A percentile compares a stretch with the other conserved stretches of the same genome.
phyloP scores from a whole-genome alignment of 2,888 invertebrate genomes.

The Apotomis capreana region DNA sequence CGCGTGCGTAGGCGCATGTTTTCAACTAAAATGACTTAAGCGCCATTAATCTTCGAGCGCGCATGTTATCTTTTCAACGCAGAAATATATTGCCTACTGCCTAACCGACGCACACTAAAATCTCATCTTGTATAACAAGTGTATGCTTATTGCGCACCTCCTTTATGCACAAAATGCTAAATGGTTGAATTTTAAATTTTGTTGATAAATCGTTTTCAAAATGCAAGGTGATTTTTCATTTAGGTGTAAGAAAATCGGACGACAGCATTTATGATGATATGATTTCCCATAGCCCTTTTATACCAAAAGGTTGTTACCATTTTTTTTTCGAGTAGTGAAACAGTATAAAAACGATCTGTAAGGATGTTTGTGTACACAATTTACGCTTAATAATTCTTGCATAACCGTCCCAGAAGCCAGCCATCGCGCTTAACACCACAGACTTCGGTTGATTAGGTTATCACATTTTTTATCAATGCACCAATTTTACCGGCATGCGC shows the following conservation, averaged over 20 bases:
- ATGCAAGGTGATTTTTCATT: constrained; percentile 16
- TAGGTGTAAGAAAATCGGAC: neutral
- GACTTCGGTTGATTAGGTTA: constrained; percentile 67
- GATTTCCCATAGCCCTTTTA: no score
- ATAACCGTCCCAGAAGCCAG: neutral
- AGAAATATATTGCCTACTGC: neutral
- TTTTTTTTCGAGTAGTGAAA: no score
- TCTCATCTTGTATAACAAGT: neutral
- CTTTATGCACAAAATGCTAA: constrained; percentile 8
- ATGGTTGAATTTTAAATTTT: neutral
- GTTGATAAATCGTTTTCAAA: neutral
- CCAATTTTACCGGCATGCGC: constrained; percentile 75
- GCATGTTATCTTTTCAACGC: constrained; percentile 1
- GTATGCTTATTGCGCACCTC: neutral
- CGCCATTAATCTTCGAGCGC: neutral
- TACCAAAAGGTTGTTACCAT: no score
- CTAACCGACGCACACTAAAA: constrained; percentile 14
- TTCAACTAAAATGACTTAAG: constrained; percentile 1
- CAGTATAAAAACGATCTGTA: no score
- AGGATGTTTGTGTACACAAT: neutral
- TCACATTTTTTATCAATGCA: constrained; percentile 78
- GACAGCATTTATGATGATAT: neutral
- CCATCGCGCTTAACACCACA: constrained; percentile 3
- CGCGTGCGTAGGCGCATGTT: constrained; percentile 26
- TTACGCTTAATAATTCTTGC: neutral